Evolutionary conservation across 2,797 vertebrate species (phyloP).

Genomic region (Geotrypetes seraphini): DNA sequence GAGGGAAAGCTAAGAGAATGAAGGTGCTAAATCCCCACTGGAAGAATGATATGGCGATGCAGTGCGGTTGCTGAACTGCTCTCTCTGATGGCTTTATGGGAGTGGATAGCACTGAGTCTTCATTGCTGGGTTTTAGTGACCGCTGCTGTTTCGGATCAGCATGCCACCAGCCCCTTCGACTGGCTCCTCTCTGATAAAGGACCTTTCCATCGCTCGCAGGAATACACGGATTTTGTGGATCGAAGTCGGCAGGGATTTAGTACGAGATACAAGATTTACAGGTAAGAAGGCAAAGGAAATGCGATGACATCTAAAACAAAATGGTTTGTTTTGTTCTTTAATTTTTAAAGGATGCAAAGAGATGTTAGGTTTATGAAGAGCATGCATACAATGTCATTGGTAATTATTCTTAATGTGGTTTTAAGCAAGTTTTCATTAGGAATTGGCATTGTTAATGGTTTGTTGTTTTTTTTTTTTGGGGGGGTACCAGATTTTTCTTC

Average conservation of each 20-base stretch:
- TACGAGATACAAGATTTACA: slow-evolving; percentile 97
- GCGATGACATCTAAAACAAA: too few species aligned
- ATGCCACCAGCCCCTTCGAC: slow-evolving; percentile 85
- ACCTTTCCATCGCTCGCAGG: slow-evolving; percentile 91
- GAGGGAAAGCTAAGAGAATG: slow-evolving; percentile 79
- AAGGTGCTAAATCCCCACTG: slow-evolving; percentile 71
- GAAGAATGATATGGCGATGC: slow-evolving; percentile 78
- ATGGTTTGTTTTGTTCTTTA: too few species aligned
- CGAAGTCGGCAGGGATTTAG: slow-evolving; percentile 93
- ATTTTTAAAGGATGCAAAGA: too few species aligned
- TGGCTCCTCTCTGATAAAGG: slow-evolving; percentile 97
- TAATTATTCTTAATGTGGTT: too few species aligned
- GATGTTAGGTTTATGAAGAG: too few species aligned
- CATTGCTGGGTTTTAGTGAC: slow-evolving; percentile 73
- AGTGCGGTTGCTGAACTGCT: slow-evolving; percentile 74
- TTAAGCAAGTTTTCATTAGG: too few species aligned
- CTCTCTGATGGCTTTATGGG: slow-evolving; percentile 98
- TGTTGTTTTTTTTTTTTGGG: too few species aligned
- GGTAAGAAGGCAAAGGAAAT: slow-evolving; percentile 71
- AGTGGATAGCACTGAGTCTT: slow-evolving; percentile 87
- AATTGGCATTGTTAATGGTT: too few species aligned
- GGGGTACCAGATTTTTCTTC: too few species aligned
- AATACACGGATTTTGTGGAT: slow-evolving; percentile 96
- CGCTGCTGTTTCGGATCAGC: slow-evolving; percentile 76
- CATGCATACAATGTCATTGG: too few species aligned